phyloP scores from a whole-genome alignment of 1,140 invertebrate genomes.

The Carcinoscorpius rotundicauda region DNA sequence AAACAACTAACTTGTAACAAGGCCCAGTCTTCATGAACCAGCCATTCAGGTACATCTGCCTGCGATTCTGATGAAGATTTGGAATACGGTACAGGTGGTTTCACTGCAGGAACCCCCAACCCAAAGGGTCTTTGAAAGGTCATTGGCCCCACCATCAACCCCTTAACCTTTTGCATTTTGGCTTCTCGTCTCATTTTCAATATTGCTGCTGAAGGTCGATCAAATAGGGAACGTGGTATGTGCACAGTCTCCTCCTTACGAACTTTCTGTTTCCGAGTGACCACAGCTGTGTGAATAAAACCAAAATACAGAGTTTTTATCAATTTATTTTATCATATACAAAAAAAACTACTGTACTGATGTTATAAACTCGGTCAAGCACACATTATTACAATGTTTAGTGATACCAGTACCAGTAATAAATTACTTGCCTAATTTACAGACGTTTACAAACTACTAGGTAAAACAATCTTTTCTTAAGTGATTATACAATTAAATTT shows the following conservation, averaged over 20 bases:
- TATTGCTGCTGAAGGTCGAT: constrained; percentile 62
- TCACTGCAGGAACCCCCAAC: constrained; percentile 25
- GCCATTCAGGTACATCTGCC: constrained; percentile 59
- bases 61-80: constrained; percentile 43
- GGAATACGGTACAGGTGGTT: constrained; percentile 32
- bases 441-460: background rate
- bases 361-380: too few species aligned
- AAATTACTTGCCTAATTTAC: background rate
- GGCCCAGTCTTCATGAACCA: constrained; percentile 77
- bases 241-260: constrained; percentile 57
- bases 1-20: constrained; percentile 45
- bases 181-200: constrained; percentile 62
- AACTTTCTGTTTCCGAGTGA: constrained; percentile 37
- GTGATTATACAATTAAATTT: too few species aligned
- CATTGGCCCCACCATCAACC: constrained; percentile 16
- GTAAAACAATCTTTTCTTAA: too few species aligned
- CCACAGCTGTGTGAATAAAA: constrained; percentile 16
- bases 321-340: too few species aligned
- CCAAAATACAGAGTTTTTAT: too few species aligned
- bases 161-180: constrained; percentile 53
- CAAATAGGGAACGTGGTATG: constrained; percentile 73
- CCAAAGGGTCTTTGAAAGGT: constrained; percentile 32
- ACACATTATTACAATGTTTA: background rate
- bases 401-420: background rate
- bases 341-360: too few species aligned